These are phyloP conservation scores for Scarus forsteni DNA, from an alignment of 2,797 vertebrate genomes.

Conservation along the genomic window DNA sequence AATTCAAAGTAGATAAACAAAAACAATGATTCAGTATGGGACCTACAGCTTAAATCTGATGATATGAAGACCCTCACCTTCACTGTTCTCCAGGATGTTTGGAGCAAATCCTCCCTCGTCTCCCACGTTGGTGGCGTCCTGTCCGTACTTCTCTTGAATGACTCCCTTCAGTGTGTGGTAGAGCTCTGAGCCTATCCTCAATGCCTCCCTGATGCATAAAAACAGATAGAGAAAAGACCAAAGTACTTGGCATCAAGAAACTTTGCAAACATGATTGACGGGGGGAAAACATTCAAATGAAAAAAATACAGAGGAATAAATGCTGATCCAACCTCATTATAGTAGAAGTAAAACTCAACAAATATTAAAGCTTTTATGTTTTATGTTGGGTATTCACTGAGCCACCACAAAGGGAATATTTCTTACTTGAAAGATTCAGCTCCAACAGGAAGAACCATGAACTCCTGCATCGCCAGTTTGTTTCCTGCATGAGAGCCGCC, in stretches of 20 bases:
- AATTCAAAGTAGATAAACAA: too few species aligned
- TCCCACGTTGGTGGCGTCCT: conserved; percentile 94
- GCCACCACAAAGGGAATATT: not conserved
- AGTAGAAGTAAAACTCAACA: too few species aligned
- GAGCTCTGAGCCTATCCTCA: conserved; percentile 93
- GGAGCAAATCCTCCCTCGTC: conserved; percentile 96
- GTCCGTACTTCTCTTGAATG: conserved; percentile 95
- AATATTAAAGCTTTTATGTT: too few species aligned
- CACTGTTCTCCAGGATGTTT: conserved; percentile 95
- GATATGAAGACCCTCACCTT: conserved; percentile 81
- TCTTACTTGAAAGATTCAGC: conserved; percentile 90
- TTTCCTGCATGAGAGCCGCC: conserved; percentile 95
- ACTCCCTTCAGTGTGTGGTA: conserved; percentile 95
- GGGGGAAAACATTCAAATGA: too few species aligned
- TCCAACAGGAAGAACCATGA: conserved; percentile 95
- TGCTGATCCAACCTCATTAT: too few species aligned
- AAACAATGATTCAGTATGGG: too few species aligned
- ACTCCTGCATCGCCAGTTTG: conserved; percentile 97
- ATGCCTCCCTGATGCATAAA: conserved; percentile 83
- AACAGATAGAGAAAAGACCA: not conserved
- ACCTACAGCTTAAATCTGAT: too few species aligned
- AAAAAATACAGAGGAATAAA: too few species aligned
- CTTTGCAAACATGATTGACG: too few species aligned
- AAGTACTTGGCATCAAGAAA: too few species aligned
- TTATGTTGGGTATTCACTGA: too few species aligned